Evolutionary conservation across 1,140 invertebrate species (phyloP), one percentile per base, ranked within the genome.

Genomic region (Drosophila repletoides): DNA sequence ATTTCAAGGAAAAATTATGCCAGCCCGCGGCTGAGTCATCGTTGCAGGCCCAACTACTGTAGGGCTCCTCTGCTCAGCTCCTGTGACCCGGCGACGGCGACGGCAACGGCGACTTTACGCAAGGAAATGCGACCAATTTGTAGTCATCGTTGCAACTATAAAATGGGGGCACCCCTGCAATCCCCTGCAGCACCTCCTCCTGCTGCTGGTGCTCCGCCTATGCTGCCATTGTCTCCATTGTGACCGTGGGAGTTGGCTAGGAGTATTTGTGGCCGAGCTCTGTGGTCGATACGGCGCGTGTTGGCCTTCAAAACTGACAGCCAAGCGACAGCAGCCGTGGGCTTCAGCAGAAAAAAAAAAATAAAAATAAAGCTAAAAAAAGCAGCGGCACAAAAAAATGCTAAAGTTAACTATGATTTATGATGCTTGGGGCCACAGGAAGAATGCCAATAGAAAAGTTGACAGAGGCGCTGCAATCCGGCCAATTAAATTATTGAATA

Each of bases 51-150:
- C 40, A 43, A 55, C 36, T 45, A 28, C 49, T 34, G 12, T 4
- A 3, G 4, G 9, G 0, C 43, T 9, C 5, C 19, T n/a, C 12
- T 17, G 10, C 17, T 1, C 5, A 48, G 51, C 34, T 34, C 7
- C n/a, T n/a, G n/a, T n/a, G n/a, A n/a, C n/a, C n/a, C n/a, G n/a
- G n/a, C n/a, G n/a, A n/a, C n/a, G n/a, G n/a, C n/a, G n/a, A n/a
- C n/a, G n/a, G n/a, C n/a, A n/a, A n/a, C n/a, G 51, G 46, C 5
- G 84, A 80, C 70, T 79, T 71, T 61, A 26, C 10, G 55, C 28
- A 51, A 71, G 69, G 65, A 83, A 84, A 83, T 84, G 80, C 74
- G 61, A 63, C 79, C 79, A 84, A 83, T 83, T 83, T 83, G 79
- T 83, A 72, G 79, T 55, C 52, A 68, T 34, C 26, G 45, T 51